Evolutionary conservation across 53 echinoderm and acorn worm genomes (phyloP).

Genomic region (Echinarachnius parma): DNA sequence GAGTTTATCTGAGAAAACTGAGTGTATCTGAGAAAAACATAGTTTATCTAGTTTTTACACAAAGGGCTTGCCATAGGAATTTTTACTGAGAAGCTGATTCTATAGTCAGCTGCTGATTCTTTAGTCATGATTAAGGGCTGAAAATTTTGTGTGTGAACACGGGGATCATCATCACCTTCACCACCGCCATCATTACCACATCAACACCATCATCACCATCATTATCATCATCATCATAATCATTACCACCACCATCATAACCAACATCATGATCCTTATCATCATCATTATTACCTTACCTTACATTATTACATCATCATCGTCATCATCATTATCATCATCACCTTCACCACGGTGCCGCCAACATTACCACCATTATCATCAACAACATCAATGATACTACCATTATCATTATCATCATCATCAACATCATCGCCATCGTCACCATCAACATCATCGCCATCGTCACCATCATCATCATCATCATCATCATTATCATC

Average conservation of each 20-base stretch:
- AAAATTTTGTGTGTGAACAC: too few species aligned
- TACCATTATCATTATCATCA: neutral
- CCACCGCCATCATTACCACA: neutral
- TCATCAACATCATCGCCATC: neutral
- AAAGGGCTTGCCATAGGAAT: too few species aligned
- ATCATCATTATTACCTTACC: neutral
- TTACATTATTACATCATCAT: neutral
- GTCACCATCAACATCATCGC: constrained; percentile 3
- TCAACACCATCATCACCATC: constrained; percentile 6
- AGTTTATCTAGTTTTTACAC: too few species aligned
- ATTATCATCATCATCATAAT: neutral
- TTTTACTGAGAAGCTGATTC: too few species aligned
- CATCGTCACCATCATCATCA: constrained; percentile 9
- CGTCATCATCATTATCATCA: neutral
- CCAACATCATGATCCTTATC: too few species aligned
- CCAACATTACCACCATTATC: neutral
- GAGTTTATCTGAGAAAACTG: too few species aligned
- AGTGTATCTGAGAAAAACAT: too few species aligned
- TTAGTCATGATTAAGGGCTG: too few species aligned
- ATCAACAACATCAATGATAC: neutral
- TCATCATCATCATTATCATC: neutral
- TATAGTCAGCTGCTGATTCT: too few species aligned
- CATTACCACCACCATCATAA: neutral
- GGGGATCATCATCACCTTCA: constrained; percentile 18
- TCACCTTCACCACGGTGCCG: too few species aligned